Evolutionary conservation across 2,888 invertebrate species (phyloP).

Genomic region (Perithous albicinctus): DNA sequence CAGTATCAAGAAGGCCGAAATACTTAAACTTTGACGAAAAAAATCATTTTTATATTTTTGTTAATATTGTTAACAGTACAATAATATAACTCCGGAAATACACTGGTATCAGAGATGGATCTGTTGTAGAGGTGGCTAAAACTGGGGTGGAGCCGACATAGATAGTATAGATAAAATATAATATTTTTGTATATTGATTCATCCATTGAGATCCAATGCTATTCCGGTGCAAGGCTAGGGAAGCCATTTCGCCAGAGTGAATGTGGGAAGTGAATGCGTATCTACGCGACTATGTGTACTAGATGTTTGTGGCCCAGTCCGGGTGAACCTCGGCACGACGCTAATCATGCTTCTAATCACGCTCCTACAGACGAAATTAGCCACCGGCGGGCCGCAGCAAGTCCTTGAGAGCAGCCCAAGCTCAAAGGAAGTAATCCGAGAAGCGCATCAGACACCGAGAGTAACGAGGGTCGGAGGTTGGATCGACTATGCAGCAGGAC

Average conservation of each 20-base stretch:
- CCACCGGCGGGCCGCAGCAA: constrained; percentile 50
- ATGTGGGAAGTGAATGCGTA: constrained; percentile 10
- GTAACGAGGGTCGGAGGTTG: constrained; percentile 62
- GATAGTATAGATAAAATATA: not conserved
- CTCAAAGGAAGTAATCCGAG: constrained; percentile 68
- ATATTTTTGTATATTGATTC: not conserved
- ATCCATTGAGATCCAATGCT: not conserved
- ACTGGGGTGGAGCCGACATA: no score
- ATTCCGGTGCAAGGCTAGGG: not conserved
- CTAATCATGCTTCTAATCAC: constrained; percentile 72
- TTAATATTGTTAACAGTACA: no score
- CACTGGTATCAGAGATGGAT: no score
- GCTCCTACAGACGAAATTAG: constrained; percentile 68
- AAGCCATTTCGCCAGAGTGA: not conserved
- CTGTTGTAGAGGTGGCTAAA: not conserved
- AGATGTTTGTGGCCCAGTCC: constrained; percentile 67
- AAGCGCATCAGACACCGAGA: constrained; percentile 41
- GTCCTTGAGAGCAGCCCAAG: constrained; percentile 35
- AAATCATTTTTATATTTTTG: no score
- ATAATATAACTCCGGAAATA: no score
- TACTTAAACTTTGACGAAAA: no score
- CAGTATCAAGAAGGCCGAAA: no score
- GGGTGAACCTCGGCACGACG: constrained; percentile 64
- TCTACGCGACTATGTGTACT: constrained; percentile 44
- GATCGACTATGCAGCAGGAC: constrained; percentile 23